These are phyloP conservation scores for Anastrepha ludens DNA, from an alignment of 1,140 invertebrate genomes.

Conservation along the genomic window DNA sequence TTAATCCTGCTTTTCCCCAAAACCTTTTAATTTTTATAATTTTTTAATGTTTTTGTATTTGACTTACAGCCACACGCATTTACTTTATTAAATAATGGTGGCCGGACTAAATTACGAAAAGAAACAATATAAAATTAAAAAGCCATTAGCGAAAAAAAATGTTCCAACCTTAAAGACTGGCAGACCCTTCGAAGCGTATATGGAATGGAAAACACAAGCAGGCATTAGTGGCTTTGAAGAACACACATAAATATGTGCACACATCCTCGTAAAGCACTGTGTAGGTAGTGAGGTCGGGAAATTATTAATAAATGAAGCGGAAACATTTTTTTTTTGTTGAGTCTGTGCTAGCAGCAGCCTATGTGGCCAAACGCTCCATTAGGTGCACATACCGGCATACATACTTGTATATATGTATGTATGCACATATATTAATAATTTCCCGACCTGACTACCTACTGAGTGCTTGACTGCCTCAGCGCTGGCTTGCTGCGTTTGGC, in stretches of 20 bases:
- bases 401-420: not conserved
- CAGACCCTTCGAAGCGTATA: not conserved
- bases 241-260: too few species aligned
- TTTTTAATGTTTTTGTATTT: not conserved
- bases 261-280: too few species aligned
- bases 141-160: not conserved
- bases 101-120: not conserved
- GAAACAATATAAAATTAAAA: constrained; percentile 6
- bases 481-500: not conserved
- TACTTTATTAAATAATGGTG: not conserved
- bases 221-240: not conserved
- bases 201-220: not conserved
- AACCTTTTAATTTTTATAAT: constrained; percentile 22
- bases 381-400: not conserved
- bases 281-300: too few species aligned
- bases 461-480: not conserved
- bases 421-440: constrained; percentile 72
- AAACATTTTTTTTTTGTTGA: too few species aligned
- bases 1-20: not conserved
- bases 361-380: too few species aligned
- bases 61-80: not conserved
- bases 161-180: not conserved
- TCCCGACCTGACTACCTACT: constrained; percentile 40
- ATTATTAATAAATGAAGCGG: too few species aligned
- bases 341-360: too few species aligned